Conservation (phyloP, 2,113 vertebrate genomes). For the Panthera tigris region DNA sequence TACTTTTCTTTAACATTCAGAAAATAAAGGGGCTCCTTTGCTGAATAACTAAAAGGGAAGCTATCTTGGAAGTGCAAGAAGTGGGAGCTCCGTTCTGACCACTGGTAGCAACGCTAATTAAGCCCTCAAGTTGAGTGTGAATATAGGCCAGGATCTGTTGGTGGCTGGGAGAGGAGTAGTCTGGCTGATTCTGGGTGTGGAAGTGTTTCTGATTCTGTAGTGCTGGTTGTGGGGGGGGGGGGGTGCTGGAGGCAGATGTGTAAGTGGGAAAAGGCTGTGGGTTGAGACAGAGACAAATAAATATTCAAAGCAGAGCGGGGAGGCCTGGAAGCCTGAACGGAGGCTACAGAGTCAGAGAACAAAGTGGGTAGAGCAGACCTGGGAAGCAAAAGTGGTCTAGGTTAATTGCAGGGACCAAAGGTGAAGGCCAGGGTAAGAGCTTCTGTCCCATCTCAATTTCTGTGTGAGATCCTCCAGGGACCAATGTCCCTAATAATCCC, state of each 20-base stretch:
- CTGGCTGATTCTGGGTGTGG: background rate
- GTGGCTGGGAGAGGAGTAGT: fast-evolving
- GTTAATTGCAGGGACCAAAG: background rate
- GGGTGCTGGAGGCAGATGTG: background rate
- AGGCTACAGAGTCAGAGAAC: background rate
- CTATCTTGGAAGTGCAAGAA: background rate
- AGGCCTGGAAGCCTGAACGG: background rate
- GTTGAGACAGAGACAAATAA: background rate
- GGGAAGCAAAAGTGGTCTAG: background rate
- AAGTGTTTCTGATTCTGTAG: background rate
- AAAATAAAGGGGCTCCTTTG: background rate
- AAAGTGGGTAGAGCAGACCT: too few species aligned
- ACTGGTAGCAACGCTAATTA: background rate
- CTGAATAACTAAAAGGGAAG: background rate
- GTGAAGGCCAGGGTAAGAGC: background rate
- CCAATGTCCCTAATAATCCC: background rate
- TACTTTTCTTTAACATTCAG: background rate
- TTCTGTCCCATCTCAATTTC: background rate
- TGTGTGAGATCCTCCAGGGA: background rate
- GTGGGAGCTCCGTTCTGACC: background rate
- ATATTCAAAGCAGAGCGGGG: background rate
- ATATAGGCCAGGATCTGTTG: background rate
- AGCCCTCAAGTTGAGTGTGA: fast-evolving
- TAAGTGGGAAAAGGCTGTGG: background rate
- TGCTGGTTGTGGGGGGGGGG: too few species aligned